Percentiles rank a stretch among this genome's conserved stretches.
Conservation (phyloP, 2,113 vertebrate genomes). For the Cyrtonyx montezumae region DNA sequence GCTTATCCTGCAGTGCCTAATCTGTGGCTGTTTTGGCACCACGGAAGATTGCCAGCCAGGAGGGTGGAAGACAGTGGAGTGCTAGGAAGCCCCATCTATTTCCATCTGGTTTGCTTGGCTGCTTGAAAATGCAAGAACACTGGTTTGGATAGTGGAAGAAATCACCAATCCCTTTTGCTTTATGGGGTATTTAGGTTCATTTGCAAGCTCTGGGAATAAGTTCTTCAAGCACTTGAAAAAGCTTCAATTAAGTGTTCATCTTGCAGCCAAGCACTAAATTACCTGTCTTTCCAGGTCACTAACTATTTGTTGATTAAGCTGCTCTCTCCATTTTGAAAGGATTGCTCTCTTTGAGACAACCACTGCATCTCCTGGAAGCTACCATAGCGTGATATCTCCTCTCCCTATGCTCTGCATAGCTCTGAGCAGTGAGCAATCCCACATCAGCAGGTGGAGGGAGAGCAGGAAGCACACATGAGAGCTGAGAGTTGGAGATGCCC, state of each 20-base stretch:
- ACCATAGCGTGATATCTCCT: not conserved
- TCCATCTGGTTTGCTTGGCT: not conserved
- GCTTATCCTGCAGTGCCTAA: not conserved
- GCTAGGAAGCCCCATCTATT: not conserved
- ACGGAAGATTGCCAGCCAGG: not conserved
- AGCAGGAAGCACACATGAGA: not conserved
- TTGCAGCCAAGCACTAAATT: conserved; percentile 21
- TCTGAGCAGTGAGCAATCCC: not conserved
- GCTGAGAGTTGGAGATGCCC: not conserved
- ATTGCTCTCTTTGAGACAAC: not conserved
- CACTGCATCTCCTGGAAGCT: not conserved
- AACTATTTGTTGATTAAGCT: conserved; percentile 36
- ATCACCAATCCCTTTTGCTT: not conserved
- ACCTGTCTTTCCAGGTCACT: conserved; percentile 42
- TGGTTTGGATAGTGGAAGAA: not conserved
- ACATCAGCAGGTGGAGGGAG: not conserved
- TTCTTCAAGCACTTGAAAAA: conserved; percentile 32
- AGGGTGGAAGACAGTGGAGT: not conserved
- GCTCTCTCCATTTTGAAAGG: conserved; percentile 27
- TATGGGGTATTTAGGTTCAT: not conserved
- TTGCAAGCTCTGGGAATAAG: not conserved
- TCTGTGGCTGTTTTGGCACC: not conserved
- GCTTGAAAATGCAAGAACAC: not conserved
- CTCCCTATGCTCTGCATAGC: not conserved
- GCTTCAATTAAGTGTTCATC: conserved; percentile 34